Base-by-base conservation (phyloP, 2,888 invertebrate species). In the Pteria penguin region DNA sequence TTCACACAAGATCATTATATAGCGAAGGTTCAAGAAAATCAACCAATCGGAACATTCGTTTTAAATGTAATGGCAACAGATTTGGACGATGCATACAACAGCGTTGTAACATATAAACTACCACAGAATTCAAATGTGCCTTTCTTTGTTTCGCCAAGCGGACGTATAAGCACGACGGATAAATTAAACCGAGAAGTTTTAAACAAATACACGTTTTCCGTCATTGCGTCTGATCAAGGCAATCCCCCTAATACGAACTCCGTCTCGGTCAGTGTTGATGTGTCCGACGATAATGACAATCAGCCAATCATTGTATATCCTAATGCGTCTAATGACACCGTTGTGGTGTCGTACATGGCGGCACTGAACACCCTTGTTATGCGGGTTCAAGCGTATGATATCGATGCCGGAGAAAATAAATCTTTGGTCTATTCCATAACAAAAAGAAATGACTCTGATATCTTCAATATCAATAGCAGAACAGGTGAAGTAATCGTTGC, bases 191-290 rank as follows among this genome's bases (percentile, higher is more conserved):
- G 86, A 33, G 90, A 90, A 72, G 55, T 61, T 18, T 69, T 81
- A 5, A 76, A 65, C n/a, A 76, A 79, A 4, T 87, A 86, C 73
- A 78, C 81, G 32, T 88, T 90, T 70, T 76, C 76, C 4, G 84
- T 90, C 5, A 74, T 85, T 2, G 90, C 88, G 14, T 83, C 78
- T 4, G 90, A 90, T 78, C 83, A 84, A 36, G 90, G 90, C 0
- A 75, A 77, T 5, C 88, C 89, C 0, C 70, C 85, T 4, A 65
- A 82, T 66, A 69, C 60, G 18, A 79, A 77, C 63, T 79, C 82
- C 3, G 82, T 83, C 14, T 75, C 81, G 24, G 82, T 85, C 11
- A 80, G 68, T 36, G 82, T 85, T 65, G 76, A 76, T 71, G 82
- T 85, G 18, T 78, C 65, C 4, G 85, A 85, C 52, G 76, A 60